Base-by-base conservation (phyloP, 2,888 invertebrate species). In the Dicranocentrus wangi region DNA sequence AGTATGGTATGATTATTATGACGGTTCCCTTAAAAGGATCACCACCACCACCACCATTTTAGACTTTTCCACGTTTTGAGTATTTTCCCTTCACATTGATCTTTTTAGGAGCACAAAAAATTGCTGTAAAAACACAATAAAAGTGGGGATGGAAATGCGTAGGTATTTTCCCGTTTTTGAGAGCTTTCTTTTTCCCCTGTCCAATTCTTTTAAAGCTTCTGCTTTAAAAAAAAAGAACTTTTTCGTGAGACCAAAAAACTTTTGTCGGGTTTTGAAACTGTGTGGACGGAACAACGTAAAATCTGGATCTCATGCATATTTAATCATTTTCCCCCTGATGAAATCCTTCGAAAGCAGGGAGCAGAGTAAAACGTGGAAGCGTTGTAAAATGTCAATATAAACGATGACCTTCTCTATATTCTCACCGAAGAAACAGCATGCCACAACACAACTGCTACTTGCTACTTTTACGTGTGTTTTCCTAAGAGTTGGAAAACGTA, bases 21-120 rank as follows among this genome's bases (percentile, higher is more conserved):
- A 68, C 76, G 61, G 76, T 55, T 47, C 61, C 76, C 76, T 76
- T 76, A 76, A 76, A 76, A 76, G 76, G 76, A 68, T 76, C 68
- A 58, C 60, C 69, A 32, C 27, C 51, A 51, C 8, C 32, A 58
- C 61, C 28, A 72, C 61, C 61, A 51, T 51, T 19, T 51, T 17
- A 51, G 8, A 2, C n/a, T 51, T 51, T 19, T 51, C 51, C 19
- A 17, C 51, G 43, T 43, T 43, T 43, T 8, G 13, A 5, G 39
- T 39, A 39, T 39, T 39, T 39, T n/a, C n/a, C n/a, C 5, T 32
- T 32, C 32, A 32, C 17, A 47, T 47, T 47, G 47, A 47, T 47
- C 47, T 47, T 47, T 47, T 47, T 15, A 17, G 17, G n/a, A 51
- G 5, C 51, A 51, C 51, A 51, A 51, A 51, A 51, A 47, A 47